Evolutionary conservation across 2,113 vertebrate genomes (phyloP).

Genomic region (Silurus glanis): DNA sequence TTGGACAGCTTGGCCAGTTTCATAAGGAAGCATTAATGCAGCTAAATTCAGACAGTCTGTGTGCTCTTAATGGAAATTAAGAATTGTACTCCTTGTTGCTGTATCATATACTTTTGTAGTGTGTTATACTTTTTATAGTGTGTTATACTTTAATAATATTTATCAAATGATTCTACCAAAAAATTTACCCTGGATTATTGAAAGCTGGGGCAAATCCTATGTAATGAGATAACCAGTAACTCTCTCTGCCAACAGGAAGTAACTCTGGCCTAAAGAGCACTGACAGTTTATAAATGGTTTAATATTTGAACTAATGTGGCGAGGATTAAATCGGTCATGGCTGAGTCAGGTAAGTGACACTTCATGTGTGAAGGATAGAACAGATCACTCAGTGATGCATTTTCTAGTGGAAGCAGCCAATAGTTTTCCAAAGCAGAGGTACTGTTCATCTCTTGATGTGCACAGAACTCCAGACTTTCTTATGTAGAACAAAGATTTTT

Average conservation of each 20-base stretch:
- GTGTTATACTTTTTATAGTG: too few relatives aligned
- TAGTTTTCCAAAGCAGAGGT: constrained; percentile 38
- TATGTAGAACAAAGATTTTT: constrained; percentile 24
- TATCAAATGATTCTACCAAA: background rate
- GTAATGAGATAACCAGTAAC: background rate
- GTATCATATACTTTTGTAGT: background rate
- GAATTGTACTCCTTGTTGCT: background rate
- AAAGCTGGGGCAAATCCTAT: background rate
- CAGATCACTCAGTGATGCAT: constrained; percentile 40
- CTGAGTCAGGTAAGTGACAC: background rate
- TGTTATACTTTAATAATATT: too few relatives aligned
- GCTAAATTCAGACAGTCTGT: background rate
- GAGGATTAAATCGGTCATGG: constrained; percentile 18
- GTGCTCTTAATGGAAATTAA: constrained; percentile 6
- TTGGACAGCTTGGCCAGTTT: constrained; percentile 30
- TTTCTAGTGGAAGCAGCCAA: constrained; percentile 40
- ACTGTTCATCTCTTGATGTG: constrained; percentile 26
- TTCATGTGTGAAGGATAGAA: constrained; percentile 42
- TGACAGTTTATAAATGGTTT: background rate
- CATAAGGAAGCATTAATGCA: constrained; percentile 5
- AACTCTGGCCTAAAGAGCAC: background rate
- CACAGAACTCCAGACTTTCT: constrained; percentile 24
- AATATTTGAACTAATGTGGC: background rate
- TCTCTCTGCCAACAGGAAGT: background rate
- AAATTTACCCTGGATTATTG: background rate